Percentiles rank a stretch among this genome's conserved stretches.
phyloP scores from a whole-genome alignment of 1,140 invertebrate species.

The Drosophila ohnishii region DNA sequence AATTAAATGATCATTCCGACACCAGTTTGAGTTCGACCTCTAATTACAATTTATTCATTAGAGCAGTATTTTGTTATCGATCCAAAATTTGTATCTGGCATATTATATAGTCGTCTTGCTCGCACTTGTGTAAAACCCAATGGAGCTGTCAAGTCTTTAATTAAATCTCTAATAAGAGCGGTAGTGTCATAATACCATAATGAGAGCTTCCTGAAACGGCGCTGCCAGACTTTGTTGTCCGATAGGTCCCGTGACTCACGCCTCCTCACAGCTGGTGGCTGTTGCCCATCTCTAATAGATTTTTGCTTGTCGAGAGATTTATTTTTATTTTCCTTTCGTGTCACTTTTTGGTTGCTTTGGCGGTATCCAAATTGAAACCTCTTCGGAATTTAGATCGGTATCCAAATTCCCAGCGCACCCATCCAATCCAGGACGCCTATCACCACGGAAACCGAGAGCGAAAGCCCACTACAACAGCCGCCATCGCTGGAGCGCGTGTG shows the following conservation, averaged over 20 bases:
- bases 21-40: no score
- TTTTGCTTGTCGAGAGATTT: conserved; percentile 10
- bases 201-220: not conserved
- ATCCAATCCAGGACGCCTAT: not conserved
- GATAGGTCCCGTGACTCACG: not conserved
- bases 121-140: no score
- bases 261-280: not conserved
- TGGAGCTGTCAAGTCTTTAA: no score
- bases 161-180: no score
- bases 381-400: not conserved
- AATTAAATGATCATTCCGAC: no score
- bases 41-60: no score
- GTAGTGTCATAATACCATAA: no score
- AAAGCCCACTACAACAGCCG: conserved; percentile 6
- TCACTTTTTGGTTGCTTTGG: not conserved
- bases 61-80: no score
- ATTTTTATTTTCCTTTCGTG: conserved; percentile 7
- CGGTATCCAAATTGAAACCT: conserved; percentile 1
- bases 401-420: not conserved
- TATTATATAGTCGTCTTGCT: no score
- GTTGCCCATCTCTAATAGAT: conserved; percentile 2
- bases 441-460: conserved; percentile 7
- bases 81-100: no score
- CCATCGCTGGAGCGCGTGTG: conserved; percentile 6
- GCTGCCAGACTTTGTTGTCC: not conserved